These are phyloP conservation scores for Oedothorax gibbosus DNA, from an alignment of 1,140 invertebrate species.

Conservation along the genomic window DNA sequence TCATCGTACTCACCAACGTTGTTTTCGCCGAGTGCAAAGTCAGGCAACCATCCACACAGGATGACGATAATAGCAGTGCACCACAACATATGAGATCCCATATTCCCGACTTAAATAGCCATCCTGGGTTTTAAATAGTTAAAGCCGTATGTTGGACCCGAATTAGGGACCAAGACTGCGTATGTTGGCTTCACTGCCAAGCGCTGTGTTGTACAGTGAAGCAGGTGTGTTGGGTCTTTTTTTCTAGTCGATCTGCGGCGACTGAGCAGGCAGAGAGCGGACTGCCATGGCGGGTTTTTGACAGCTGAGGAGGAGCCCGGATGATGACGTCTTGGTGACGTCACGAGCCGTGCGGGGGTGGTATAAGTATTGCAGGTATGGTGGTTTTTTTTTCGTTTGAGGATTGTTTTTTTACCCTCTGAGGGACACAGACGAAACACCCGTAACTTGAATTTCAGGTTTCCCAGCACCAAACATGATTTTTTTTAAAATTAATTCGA, in stretches of 20 bases:
- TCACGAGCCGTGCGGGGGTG: constrained; percentile 18
- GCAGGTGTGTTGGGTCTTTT: constrained; percentile 14
- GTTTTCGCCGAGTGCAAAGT: too few relatives aligned
- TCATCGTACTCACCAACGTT: too few relatives aligned
- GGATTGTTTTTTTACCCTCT: neutral
- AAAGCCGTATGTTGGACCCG: too few relatives aligned
- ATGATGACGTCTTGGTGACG: constrained; percentile 52
- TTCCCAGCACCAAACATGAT: too few relatives aligned
- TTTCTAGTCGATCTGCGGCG: constrained; percentile 40
- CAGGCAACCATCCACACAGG: too few relatives aligned
- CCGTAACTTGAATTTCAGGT: too few relatives aligned
- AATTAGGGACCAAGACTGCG: constrained; percentile 14
- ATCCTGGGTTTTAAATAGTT: too few relatives aligned
- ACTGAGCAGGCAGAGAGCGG: constrained; percentile 18
- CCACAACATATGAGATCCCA: too few relatives aligned
- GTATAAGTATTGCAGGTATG: constrained; percentile 1
- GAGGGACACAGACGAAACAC: too few relatives aligned
- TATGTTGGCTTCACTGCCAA: constrained; percentile 55
- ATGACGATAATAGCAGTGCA: too few relatives aligned
- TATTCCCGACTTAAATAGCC: too few relatives aligned
- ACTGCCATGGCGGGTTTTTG: constrained; percentile 56
- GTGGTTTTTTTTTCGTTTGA: neutral
- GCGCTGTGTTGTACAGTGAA: neutral
- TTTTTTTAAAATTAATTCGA: too few relatives aligned
- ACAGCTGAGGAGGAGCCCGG: constrained; percentile 55